These are phyloP conservation scores for Hoplodrina blanda DNA, from an alignment of 2,888 invertebrate species.

Conservation along the genomic window DNA sequence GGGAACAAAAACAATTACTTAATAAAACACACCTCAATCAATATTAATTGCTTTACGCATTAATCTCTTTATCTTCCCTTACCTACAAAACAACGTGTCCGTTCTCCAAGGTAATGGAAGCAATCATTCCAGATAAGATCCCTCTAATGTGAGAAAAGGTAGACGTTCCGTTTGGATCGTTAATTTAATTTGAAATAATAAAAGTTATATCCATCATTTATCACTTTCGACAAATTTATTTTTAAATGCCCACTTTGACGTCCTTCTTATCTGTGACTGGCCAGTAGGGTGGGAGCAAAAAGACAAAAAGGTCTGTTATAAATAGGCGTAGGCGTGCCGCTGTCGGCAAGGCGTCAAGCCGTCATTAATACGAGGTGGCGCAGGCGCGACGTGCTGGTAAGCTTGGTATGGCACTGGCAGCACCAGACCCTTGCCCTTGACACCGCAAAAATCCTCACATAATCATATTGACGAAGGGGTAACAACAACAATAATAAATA, in stretches of 20 bases:
- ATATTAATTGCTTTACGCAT: conserved; percentile 90
- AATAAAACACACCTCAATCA: conserved; percentile 90
- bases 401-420: conserved; percentile 8
- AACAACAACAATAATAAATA: conserved; percentile 19
- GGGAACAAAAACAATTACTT: conserved; percentile 89
- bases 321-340: conserved; percentile 84
- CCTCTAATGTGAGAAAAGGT: conserved; percentile 90
- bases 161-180: conserved; percentile 86
- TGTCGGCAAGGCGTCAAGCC: conserved; percentile 80
- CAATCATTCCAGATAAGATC: conserved; percentile 90
- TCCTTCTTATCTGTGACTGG: conserved; percentile 86
- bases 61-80: conserved; percentile 89
- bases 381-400: conserved; percentile 37
- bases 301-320: conserved; percentile 77
- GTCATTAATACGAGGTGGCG: conserved; percentile 69
- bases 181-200: conserved; percentile 91
- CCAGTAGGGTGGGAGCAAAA: conserved; percentile 78
- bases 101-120: conserved; percentile 89
- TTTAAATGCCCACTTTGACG: conserved; percentile 88
- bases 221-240: conserved; percentile 91
- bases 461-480: conserved; percentile 1
- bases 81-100: conserved; percentile 88
- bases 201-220: conserved; percentile 90
- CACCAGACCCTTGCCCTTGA: background rate
- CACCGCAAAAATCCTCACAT: background rate